Evolutionary conservation across 2,113 vertebrate genomes (phyloP).

Genomic region (Xenopus laevis): DNA sequence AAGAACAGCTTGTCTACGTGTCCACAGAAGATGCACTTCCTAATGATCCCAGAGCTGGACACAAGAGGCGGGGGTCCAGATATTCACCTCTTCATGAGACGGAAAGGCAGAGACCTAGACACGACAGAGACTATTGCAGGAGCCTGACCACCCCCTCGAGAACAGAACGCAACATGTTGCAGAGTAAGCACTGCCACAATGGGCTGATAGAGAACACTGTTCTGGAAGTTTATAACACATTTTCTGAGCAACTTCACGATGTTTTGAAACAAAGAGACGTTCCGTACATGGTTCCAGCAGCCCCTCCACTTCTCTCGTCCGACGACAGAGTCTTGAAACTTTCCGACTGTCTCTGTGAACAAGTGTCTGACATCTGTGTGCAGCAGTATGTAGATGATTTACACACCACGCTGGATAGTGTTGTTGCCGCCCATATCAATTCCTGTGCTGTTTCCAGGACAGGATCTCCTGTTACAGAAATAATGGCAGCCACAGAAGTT

Average conservation of each 20-base stretch:
- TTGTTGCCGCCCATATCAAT: constrained; percentile 65
- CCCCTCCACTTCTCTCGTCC: constrained; percentile 58
- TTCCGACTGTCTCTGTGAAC: constrained; percentile 75
- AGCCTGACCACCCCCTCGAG: constrained; percentile 3
- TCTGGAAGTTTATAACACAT: constrained; percentile 78
- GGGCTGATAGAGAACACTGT: constrained; percentile 73
- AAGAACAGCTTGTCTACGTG: constrained; percentile 59
- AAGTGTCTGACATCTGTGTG: constrained; percentile 67
- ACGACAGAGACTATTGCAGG: constrained; percentile 38
- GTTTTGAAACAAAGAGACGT: constrained; percentile 80
- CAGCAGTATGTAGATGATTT: constrained; percentile 79
- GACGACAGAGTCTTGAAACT: constrained; percentile 71
- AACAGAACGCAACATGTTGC: constrained; percentile 44
- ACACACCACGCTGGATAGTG: constrained; percentile 74
- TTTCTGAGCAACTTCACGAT: constrained; percentile 79
- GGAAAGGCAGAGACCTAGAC: constrained; percentile 51
- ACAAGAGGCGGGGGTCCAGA: constrained; percentile 63
- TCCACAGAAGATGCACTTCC: constrained; percentile 67
- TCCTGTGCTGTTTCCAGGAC: constrained; percentile 37
- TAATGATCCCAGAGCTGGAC: constrained; percentile 80
- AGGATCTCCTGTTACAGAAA: constrained; percentile 16
- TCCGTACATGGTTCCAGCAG: constrained; percentile 63
- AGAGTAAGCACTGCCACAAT: constrained; percentile 54
- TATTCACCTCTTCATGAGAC: constrained; percentile 65
- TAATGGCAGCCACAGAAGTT: neutral